A percentile compares a stretch with the other conserved stretches of the same genome.
Evolutionary conservation across 2,113 vertebrate species (phyloP).

Genomic region (Cromileptes altivelis): DNA sequence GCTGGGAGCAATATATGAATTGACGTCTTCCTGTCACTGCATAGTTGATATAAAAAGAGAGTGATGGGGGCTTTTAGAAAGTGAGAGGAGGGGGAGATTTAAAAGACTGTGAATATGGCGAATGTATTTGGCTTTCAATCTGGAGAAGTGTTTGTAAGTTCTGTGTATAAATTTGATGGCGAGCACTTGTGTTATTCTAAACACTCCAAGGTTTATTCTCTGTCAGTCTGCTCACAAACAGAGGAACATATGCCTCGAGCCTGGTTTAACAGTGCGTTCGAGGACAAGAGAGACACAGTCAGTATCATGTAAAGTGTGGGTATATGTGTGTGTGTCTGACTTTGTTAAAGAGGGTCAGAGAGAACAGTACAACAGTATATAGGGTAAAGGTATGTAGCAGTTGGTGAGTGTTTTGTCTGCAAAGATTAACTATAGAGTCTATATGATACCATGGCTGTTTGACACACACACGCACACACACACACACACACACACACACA

Average conservation of each 20-base stretch:
- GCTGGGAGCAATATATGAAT: not conserved
- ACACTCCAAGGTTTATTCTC: not conserved
- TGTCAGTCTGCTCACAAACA: not conserved
- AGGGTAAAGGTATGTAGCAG: constrained; percentile 45
- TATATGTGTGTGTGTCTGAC: not conserved
- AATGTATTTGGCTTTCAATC: constrained; percentile 2
- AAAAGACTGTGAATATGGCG: not conserved
- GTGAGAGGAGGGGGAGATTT: not conserved
- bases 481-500: constrained; percentile 19
- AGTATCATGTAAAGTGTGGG: not conserved
- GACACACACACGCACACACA: constrained; percentile 37
- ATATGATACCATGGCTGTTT: constrained; percentile 25
- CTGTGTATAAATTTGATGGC: not conserved
- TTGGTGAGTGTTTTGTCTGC: constrained; percentile 66
- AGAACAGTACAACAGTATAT: constrained; percentile 20
- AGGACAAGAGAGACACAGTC: not conserved
- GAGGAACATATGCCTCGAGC: not conserved
- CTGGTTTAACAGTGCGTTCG: not conserved
- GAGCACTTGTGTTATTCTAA: not conserved
- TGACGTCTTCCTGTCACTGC: not conserved
- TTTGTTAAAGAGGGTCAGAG: not conserved
- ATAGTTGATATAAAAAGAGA: not conserved
- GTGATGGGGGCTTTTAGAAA: not conserved
- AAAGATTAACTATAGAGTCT: constrained; percentile 47
- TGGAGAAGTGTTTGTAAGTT: not conserved